Conservation (phyloP, 2,113 vertebrate genomes). For the Trichomycterus rosablanca region DNA sequence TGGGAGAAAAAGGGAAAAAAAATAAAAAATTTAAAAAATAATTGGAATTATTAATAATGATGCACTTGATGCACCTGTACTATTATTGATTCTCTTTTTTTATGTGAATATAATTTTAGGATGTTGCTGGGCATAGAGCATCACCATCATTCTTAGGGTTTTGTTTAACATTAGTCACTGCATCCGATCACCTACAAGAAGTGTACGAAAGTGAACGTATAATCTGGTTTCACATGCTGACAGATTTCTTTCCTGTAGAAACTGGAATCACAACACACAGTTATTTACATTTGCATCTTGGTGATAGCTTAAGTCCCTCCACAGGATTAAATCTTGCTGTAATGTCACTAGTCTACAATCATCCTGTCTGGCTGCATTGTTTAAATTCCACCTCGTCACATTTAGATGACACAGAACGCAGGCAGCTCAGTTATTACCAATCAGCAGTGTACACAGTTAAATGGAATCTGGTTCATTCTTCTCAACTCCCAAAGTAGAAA, state of each 20-base stretch:
- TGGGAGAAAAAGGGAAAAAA: too few relatives aligned
- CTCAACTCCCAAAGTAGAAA: too few relatives aligned
- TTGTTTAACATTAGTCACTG: not conserved
- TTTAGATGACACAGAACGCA: not conserved
- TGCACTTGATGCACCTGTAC: too few relatives aligned
- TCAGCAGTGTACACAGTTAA: not conserved
- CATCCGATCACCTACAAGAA: not conserved
- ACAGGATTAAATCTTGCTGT: not conserved
- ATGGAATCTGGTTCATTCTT: too few relatives aligned
- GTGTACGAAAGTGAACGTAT: not conserved
- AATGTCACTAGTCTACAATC: not conserved
- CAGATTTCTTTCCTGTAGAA: constrained; percentile 2
- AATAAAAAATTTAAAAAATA: too few relatives aligned
- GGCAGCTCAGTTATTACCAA: not conserved
- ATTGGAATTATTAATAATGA: too few relatives aligned
- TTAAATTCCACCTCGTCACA: not conserved
- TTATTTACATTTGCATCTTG: too few relatives aligned
- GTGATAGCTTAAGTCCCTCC: not conserved
- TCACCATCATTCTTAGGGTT: not conserved
- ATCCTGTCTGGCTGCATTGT: too few relatives aligned
- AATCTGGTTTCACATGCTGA: not conserved
- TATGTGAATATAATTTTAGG: too few relatives aligned
- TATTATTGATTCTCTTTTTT: too few relatives aligned
- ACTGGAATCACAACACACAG: too few relatives aligned
- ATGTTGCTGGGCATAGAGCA: not conserved